A percentile compares a stretch with the other conserved stretches of the same genome.
Evolutionary conservation across 2,888 invertebrate species (phyloP).

Genomic region (Andrena hattorfiana): DNA sequence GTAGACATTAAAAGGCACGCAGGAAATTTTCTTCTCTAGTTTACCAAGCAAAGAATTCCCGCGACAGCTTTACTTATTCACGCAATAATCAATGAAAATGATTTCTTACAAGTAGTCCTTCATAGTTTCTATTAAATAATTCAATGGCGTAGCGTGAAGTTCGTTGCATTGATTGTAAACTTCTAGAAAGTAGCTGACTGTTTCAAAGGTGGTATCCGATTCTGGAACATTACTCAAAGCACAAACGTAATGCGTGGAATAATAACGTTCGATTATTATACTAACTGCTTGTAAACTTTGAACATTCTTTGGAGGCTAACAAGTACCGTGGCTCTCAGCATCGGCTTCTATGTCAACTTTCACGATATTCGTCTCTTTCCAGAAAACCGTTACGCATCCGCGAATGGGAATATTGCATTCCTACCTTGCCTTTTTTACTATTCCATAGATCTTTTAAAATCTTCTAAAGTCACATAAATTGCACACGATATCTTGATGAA

Average conservation of each 20-base stretch:
- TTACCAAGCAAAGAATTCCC: background rate
- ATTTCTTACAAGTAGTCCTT: slow-evolving; percentile 7
- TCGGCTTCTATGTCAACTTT: background rate
- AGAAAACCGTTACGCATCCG: background rate
- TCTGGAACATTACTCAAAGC: background rate
- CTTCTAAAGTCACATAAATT: background rate
- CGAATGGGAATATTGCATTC: background rate
- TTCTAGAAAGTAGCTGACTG: background rate
- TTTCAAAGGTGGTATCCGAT: background rate
- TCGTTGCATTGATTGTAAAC: background rate
- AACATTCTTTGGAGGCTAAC: background rate
- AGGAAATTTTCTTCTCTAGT: background rate
- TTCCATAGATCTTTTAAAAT: background rate
- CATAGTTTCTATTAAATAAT: slow-evolving; percentile 39
- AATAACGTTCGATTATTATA: background rate
- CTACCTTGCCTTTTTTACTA: background rate
- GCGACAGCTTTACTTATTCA: slow-evolving; percentile 37
- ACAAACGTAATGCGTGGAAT: background rate
- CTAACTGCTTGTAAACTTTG: background rate
- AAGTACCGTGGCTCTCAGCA: background rate
- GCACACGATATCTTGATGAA: background rate
- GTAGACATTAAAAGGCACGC: background rate
- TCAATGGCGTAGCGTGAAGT: background rate
- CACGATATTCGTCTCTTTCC: background rate
- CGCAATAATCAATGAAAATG: slow-evolving; percentile 41